These are phyloP conservation scores for Machaerirhynchus nigripectus DNA, from an alignment of 2,113 vertebrate species.

Conservation along the genomic window DNA sequence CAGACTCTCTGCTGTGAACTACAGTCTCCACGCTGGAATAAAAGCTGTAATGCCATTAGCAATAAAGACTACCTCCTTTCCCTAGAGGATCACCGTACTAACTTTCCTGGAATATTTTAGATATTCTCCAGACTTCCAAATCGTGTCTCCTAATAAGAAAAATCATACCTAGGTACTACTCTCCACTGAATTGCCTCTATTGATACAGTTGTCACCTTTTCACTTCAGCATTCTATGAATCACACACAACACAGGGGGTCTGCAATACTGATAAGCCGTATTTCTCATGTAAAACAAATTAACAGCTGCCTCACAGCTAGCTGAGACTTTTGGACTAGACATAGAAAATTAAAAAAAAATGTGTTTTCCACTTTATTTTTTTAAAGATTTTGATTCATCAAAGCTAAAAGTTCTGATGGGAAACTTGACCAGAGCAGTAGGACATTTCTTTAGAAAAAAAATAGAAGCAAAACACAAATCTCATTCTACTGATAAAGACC, in stretches of 20 bases:
- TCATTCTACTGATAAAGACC: neutral
- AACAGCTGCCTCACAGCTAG: neutral
- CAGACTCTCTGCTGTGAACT: neutral
- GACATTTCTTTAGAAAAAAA: neutral
- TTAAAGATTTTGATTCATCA: neutral
- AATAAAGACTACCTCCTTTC: neutral
- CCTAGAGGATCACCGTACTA: neutral
- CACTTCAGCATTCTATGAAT: neutral
- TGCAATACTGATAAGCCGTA: neutral
- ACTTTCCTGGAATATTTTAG: neutral
- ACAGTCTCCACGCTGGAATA: neutral
- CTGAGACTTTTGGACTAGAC: neutral
- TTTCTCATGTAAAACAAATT: neutral
- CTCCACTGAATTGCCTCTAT: neutral
- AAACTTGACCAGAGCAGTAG: neutral
- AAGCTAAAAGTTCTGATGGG: neutral
- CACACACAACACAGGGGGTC: neutral
- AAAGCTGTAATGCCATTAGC: neutral
- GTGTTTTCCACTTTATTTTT: neutral
- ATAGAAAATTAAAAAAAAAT: neutral
- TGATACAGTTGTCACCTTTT: neutral
- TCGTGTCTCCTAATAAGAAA: neutral
- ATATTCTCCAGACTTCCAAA: neutral
- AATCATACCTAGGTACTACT: neutral
- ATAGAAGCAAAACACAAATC: neutral